Conservation (phyloP, 2,113 vertebrate species). For the Dipodomys stephensi region DNA sequence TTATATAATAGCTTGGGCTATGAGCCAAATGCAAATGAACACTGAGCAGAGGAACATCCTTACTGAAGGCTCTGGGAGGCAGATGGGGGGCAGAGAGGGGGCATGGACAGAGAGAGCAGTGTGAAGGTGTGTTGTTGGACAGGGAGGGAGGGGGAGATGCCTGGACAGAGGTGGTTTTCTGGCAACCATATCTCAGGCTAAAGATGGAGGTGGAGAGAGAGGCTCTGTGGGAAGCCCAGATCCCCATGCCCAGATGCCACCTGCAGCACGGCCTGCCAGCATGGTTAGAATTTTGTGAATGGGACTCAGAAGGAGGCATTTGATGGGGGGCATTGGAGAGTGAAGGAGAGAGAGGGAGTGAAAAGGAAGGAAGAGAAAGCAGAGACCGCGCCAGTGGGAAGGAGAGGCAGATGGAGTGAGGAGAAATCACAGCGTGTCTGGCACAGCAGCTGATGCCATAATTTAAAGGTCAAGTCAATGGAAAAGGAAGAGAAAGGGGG, state of each 20-base stretch:
- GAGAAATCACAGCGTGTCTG: slow-evolving; percentile 80
- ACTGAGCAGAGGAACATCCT: slow-evolving; percentile 44
- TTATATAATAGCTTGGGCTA: background rate
- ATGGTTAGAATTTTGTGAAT: slow-evolving; percentile 71
- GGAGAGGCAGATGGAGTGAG: slow-evolving; percentile 77
- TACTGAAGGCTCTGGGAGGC: background rate
- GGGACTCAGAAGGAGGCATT: slow-evolving; percentile 21
- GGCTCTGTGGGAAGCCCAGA: background rate
- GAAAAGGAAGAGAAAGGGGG: slow-evolving; percentile 70
- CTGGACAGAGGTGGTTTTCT: background rate
- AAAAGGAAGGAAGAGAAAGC: slow-evolving; percentile 18
- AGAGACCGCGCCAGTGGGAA: slow-evolving; percentile 63
- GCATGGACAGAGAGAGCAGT: background rate
- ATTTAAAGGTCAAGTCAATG: slow-evolving; percentile 82
- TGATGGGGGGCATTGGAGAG: slow-evolving; percentile 10
- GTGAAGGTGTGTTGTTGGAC: background rate
- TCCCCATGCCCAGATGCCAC: background rate
- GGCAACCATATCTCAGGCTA: background rate
- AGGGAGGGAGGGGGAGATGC: background rate
- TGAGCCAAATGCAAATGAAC: slow-evolving; percentile 73
- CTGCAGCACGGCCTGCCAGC: background rate
- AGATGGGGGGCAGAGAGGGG: background rate
- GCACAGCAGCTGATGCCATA: slow-evolving; percentile 72
- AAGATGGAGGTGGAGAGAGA: background rate
- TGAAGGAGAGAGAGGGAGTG: background rate